These are phyloP conservation scores for Agonopterix arenella DNA, from an alignment of 2,888 invertebrate genomes.

Conservation along the genomic window DNA sequence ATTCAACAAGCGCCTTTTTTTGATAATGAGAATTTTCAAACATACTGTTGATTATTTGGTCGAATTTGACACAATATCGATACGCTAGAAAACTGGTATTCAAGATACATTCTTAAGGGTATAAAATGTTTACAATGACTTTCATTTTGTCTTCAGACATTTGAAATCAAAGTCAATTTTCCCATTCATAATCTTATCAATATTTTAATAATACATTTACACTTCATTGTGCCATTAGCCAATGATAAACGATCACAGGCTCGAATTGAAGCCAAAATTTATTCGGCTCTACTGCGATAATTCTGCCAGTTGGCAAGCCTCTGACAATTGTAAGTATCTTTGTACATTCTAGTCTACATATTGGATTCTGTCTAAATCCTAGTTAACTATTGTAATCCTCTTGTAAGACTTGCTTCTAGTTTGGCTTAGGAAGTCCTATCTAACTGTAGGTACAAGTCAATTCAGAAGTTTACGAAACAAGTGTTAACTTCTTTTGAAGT, in stretches of 20 bases:
- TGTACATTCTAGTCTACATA: constrained; percentile 35
- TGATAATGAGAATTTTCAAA: too few relatives aligned
- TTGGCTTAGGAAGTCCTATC: constrained; percentile 18
- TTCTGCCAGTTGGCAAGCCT: constrained; percentile 43
- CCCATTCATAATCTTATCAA: not conserved
- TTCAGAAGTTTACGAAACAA: constrained; percentile 4
- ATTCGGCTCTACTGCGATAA: constrained; percentile 28
- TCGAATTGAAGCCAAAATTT: constrained; percentile 22
- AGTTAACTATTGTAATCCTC: constrained; percentile 48
- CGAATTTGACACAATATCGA: too few relatives aligned
- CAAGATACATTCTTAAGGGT: too few relatives aligned
- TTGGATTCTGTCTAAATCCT: constrained; percentile 33
- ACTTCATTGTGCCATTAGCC: constrained; percentile 7
- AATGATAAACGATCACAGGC: constrained; percentile 2
- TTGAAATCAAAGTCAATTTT: too few relatives aligned
- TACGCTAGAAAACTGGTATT: too few relatives aligned
- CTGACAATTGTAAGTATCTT: constrained; percentile 42
- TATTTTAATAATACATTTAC: constrained; percentile 4
- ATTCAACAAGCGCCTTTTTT: too few relatives aligned
- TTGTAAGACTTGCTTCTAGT: constrained; percentile 22
- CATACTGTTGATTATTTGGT: too few relatives aligned
- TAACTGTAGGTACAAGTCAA: constrained; percentile 5
- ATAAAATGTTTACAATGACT: too few relatives aligned
- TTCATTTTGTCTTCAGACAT: too few relatives aligned
- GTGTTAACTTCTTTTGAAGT: constrained; percentile 4